Conservation (phyloP, 2,797 vertebrate species). For the Dipus sagitta region DNA sequence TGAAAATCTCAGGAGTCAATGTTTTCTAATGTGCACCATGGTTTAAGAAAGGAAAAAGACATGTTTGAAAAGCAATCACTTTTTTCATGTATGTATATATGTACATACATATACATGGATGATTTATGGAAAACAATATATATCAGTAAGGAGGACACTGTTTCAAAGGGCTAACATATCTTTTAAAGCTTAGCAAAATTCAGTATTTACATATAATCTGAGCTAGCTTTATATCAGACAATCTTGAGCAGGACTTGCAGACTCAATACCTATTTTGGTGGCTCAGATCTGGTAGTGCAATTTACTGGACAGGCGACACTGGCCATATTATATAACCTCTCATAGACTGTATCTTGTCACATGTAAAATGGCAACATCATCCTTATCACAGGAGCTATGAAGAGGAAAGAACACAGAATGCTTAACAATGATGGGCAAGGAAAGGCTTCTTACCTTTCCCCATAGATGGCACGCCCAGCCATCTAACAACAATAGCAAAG, state of each 20-base stretch:
- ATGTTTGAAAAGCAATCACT: constrained; percentile 2
- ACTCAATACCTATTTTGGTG: neutral
- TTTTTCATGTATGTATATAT: constrained; percentile 14
- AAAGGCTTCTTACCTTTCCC: neutral
- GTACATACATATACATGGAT: neutral
- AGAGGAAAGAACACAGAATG: neutral
- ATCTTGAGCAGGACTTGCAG: neutral
- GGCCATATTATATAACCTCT: neutral
- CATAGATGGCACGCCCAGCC: neutral
- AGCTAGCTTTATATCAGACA: neutral
- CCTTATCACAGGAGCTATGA: neutral
- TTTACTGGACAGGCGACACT: neutral
- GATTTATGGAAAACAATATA: constrained; percentile 28
- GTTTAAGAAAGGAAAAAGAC: constrained; percentile 44
- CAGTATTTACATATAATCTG: neutral
- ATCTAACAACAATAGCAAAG: neutral
- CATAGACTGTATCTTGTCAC: constrained; percentile 11
- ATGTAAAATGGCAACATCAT: neutral
- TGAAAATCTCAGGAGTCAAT: neutral
- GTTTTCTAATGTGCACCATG: constrained; percentile 17
- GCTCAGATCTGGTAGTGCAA: neutral
- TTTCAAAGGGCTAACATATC: neutral
- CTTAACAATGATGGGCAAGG: neutral
- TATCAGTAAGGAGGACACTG: neutral
- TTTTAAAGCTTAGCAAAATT: neutral